Percentiles rank a stretch among this genome's conserved stretches.
Evolutionary conservation across 2,113 vertebrate species (phyloP).

Genomic region (Vicugna pacos): DNA sequence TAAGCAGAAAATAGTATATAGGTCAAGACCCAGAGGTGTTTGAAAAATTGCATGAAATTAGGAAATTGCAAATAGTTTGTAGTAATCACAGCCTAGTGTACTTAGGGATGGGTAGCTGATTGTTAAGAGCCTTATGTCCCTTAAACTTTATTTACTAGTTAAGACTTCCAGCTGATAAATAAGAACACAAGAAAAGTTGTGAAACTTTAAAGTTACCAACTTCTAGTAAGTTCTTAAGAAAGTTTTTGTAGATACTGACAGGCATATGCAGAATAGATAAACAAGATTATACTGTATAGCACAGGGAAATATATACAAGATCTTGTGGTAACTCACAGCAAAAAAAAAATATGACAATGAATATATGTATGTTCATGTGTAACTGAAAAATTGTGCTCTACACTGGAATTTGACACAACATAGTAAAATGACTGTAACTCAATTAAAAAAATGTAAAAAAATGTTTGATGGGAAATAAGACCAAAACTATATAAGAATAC

Average conservation of each 20-base stretch:
- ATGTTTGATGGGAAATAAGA: not conserved
- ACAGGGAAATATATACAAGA: no score
- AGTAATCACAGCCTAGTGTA: not conserved
- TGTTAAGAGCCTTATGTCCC: not conserved
- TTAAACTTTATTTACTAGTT: slow-evolving; percentile 32
- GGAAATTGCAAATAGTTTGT: not conserved
- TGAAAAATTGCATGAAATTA: not conserved
- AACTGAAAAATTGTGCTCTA: no score
- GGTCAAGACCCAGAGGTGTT: slow-evolving; percentile 19
- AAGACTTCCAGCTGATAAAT: slow-evolving; percentile 13
- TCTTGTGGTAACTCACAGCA: no score
- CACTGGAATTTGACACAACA: no score
- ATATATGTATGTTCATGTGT: no score
- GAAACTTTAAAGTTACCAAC: not conserved
- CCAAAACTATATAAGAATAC: not conserved
- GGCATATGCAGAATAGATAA: no score
- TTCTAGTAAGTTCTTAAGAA: slow-evolving; percentile 34
- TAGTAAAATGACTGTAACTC: no score
- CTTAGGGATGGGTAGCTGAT: not conserved
- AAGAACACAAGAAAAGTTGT: slow-evolving; percentile 21
- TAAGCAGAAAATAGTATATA: not conserved
- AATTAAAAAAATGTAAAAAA: not conserved
- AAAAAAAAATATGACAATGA: no score
- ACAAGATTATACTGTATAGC: no score
- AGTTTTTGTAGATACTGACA: not conserved